phyloP scores from a whole-genome alignment of 2,888 invertebrate species.

The Reticulitermes lucifugus region DNA sequence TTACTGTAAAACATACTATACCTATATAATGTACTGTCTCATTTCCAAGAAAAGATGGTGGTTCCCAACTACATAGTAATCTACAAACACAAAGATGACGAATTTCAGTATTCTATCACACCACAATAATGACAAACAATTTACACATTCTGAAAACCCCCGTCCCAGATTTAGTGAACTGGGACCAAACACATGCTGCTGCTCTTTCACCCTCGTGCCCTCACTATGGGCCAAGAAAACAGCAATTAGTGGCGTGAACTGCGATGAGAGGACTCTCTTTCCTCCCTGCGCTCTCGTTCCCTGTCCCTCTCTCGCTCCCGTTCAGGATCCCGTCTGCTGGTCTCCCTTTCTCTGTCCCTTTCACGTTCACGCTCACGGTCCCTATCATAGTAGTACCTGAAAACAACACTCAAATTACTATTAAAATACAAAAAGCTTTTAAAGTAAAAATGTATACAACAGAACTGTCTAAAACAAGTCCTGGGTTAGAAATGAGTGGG shows the following conservation, averaged over 20 bases:
- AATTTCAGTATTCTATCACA: not conserved
- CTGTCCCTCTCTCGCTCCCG: constrained; percentile 51
- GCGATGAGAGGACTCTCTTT: constrained; percentile 68
- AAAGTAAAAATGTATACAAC: too few species aligned
- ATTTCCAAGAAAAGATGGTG: too few species aligned
- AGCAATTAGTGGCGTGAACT: constrained; percentile 72
- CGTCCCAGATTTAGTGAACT: not conserved
- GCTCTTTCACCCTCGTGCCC: not conserved
- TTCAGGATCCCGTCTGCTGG: constrained; percentile 51
- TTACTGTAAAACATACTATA: not conserved
- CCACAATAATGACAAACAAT: not conserved
- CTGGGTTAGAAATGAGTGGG: too few species aligned
- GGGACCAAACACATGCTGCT: not conserved
- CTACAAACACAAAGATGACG: not conserved
- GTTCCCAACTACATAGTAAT: not conserved
- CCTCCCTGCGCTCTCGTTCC: constrained; percentile 52
- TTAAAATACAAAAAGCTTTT: not conserved
- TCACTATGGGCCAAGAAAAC: not conserved
- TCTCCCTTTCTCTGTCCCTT: constrained; percentile 54
- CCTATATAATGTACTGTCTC: too few species aligned
- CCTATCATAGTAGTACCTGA: constrained; percentile 87
- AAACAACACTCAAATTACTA: constrained; percentile 50
- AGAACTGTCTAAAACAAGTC: too few species aligned
- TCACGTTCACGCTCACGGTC: constrained; percentile 75
- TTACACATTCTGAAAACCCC: not conserved